Evolutionary conservation across 2,888 invertebrate genomes (phyloP), one percentile per base, ranked within the genome.

Genomic region (Nomada fabriciana): DNA sequence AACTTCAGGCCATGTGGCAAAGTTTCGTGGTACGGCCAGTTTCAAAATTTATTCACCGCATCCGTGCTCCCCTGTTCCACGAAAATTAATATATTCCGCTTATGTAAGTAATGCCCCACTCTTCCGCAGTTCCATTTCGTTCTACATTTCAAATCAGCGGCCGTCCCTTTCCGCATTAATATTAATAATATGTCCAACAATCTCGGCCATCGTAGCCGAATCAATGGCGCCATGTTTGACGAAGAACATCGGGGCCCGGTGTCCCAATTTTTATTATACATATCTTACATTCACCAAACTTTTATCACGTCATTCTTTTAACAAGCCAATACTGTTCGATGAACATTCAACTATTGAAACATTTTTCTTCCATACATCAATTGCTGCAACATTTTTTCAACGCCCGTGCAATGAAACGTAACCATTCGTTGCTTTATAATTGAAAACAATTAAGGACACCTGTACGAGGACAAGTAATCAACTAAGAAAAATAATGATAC

Each of bases 51-150:
- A 87, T 86, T 87, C 86, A 77, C 77, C 67, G 53, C 78, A 68
- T 71, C 76, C 64, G 70, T 18, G 55, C 23, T 72, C 71, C 68
- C 23, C 42, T 76, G 79, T 57, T 68, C 64, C 77, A 47, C 68
- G 71, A 59, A 83, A 87, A 87, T 87, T 88, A 86, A 87, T 87
- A 85, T 88, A 88, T 87, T 87, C 86, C 83, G 77, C 67, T 84
- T 84, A 81, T 77, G 65, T 79, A 85, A 76, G 63, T 83, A 53
- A 52, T 25, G 53, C 15, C 10, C 25, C 43, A 29, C 7, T 29
- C 43, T 29, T 9, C 23, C 23, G 15, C 20, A 52, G 42, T 50
- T 67, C 18, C 23, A 2, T 18, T 23, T 23, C 64, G 68, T 65
- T 68, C 69, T 65, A 65, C 69, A 61, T 70, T 63, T 36, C 61